A percentile compares a stretch with the other conserved stretches of the same genome.
These are phyloP conservation scores for Chrosomus eos DNA, from an alignment of 2,797 vertebrate genomes.

Conservation along the genomic window DNA sequence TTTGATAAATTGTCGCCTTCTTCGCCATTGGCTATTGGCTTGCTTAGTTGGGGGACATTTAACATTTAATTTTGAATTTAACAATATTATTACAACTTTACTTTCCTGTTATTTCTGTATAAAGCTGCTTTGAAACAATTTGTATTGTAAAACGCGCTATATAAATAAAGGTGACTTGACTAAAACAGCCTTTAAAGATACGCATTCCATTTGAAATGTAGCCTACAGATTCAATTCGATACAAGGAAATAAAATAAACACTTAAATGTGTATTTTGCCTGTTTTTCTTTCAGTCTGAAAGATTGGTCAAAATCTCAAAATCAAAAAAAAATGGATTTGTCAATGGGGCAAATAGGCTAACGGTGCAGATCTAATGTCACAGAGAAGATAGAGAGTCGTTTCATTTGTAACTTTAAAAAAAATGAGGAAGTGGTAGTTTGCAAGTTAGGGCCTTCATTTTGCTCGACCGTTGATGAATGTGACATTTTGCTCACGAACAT, in stretches of 20 bases:
- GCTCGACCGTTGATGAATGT: constrained; percentile 36
- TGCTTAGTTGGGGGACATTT: no score
- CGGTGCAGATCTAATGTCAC: neutral
- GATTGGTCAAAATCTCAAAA: neutral
- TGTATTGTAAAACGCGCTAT: no score
- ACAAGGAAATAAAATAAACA: neutral
- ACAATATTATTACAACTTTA: no score
- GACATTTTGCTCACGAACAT: constrained; percentile 46
- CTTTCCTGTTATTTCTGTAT: no score
- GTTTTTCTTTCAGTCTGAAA: neutral
- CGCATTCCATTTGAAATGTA: accelerated
- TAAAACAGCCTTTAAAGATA: neutral
- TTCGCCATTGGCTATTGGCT: no score
- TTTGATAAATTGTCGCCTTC: no score
- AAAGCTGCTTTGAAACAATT: no score
- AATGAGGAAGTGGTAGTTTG: no score
- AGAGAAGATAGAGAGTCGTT: neutral
- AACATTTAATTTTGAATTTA: no score
- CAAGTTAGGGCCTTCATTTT: constrained; percentile 20
- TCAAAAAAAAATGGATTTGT: neutral
- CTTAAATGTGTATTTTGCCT: no score
- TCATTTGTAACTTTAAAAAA: neutral
- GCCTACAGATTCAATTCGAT: neutral
- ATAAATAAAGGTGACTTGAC: no score
- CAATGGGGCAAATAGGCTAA: neutral